These are phyloP conservation scores for Harpagoxenus sublaevis DNA, from an alignment of 2,888 invertebrate genomes.

Conservation along the genomic window DNA sequence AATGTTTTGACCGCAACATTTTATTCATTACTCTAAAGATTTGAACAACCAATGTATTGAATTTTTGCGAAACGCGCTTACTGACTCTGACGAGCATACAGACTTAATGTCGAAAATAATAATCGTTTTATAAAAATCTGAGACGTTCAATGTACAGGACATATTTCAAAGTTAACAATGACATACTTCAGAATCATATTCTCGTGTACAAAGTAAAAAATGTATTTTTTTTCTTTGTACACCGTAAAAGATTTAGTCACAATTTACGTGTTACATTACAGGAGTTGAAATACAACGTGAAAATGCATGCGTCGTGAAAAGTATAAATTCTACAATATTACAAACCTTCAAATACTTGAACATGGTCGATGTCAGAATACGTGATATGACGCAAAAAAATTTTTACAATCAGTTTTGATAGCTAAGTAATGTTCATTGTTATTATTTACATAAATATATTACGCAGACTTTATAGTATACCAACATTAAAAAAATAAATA, in stretches of 20 bases:
- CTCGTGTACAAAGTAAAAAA: no score
- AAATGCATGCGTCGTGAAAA: not conserved
- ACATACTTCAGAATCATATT: not conserved
- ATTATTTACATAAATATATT: slow-evolving; percentile 5
- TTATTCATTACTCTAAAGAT: no score
- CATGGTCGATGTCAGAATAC: not conserved
- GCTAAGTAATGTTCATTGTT: not conserved
- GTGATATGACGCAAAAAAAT: not conserved
- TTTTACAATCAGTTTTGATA: not conserved
- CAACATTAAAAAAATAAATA: not conserved
- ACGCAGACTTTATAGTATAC: not conserved
- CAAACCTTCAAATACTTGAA: not conserved
- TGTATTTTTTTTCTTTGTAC: not conserved
- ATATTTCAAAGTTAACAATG: no score
- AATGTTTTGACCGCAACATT: no score
- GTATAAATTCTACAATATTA: not conserved
- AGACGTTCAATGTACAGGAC: no score
- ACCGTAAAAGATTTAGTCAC: not conserved
- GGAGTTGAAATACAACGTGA: not conserved
- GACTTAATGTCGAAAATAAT: no score
- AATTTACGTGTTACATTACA: not conserved
- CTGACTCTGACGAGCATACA: no score
- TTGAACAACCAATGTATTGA: no score
- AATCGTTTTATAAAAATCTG: no score
- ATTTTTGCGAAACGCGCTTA: no score